A percentile compares a stretch with the other conserved stretches of the same genome.
Evolutionary conservation across 2,797 vertebrate species (phyloP).

Genomic region (Xyrichtys novacula): DNA sequence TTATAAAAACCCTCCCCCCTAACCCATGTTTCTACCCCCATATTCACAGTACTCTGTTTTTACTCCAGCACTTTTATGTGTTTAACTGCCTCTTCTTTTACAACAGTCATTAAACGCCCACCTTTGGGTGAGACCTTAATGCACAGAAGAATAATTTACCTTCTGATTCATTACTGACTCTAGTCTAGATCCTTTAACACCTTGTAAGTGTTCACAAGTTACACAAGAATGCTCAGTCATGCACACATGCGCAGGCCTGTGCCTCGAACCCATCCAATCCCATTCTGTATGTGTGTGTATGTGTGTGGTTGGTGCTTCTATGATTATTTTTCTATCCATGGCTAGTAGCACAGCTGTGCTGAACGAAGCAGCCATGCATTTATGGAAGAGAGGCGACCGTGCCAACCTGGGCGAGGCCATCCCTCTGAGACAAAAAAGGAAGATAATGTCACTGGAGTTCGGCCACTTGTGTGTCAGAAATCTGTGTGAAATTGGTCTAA

Average conservation of each 20-base stretch:
- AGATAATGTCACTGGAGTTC: constrained; percentile 4
- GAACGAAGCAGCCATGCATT: constrained; percentile 66
- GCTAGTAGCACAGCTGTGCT: constrained; percentile 61
- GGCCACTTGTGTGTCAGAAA: constrained; percentile 22
- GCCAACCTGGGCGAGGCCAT: constrained; percentile 39
- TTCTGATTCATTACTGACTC: constrained; percentile 46
- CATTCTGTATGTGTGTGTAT: constrained; percentile 46
- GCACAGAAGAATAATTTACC: constrained; percentile 31
- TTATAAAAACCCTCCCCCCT: not conserved
- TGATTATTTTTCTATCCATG: constrained; percentile 65
- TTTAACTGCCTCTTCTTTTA: constrained; percentile 62
- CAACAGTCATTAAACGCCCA: constrained; percentile 53
- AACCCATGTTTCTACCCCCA: not conserved
- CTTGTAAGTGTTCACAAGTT: constrained; percentile 35
- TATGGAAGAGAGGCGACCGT: constrained; percentile 47
- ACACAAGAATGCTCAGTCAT: constrained; percentile 18
- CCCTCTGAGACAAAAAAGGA: not conserved
- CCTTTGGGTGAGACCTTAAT: constrained; percentile 36
- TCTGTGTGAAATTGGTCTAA: constrained; percentile 22
- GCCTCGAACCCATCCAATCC: constrained; percentile 1
- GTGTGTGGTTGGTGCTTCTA: constrained; percentile 45
- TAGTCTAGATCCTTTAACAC: constrained; percentile 31
- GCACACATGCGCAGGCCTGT: not conserved
- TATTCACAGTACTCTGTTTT: constrained; percentile 32
- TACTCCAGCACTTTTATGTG: constrained; percentile 46